Evolutionary conservation across 1,140 invertebrate genomes (phyloP).

Genomic region (Lutraria rhynchaena): DNA sequence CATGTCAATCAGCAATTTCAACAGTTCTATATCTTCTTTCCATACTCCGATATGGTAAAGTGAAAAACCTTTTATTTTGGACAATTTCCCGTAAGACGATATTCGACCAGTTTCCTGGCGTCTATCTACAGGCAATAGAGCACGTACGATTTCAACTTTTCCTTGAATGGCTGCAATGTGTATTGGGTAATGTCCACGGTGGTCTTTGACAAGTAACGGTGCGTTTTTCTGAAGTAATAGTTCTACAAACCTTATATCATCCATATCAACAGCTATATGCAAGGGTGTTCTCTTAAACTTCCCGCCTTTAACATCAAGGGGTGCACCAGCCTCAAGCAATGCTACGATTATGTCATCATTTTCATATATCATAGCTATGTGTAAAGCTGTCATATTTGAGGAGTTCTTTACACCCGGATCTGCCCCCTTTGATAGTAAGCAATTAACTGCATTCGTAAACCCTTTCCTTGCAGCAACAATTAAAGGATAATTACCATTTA

Average conservation of each 20-base stretch:
- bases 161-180: slow-evolving; percentile 43
- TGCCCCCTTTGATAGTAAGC: background rate
- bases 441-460: background rate
- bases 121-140: slow-evolving; percentile 9
- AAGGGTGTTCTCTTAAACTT: slow-evolving; percentile 36
- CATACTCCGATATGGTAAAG: slow-evolving; percentile 39
- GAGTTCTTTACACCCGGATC: slow-evolving; percentile 10
- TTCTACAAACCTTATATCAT: background rate
- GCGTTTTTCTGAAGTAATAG: background rate
- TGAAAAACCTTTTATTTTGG: slow-evolving; percentile 40
- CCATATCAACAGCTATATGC: slow-evolving; percentile 21
- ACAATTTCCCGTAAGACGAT: slow-evolving; percentile 21
- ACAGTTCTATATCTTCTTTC: slow-evolving; percentile 21
- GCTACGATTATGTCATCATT: background rate
- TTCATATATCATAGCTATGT: slow-evolving; percentile 25
- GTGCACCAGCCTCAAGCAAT: background rate
- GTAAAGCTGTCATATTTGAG: slow-evolving; percentile 8
- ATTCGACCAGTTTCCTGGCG: slow-evolving; percentile 12
- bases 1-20: slow-evolving; percentile 12
- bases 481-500: slow-evolving; percentile 12
- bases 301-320: background rate
- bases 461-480: slow-evolving; percentile 3
- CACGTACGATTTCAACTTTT: slow-evolving; percentile 3
- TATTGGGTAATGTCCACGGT: slow-evolving; percentile 47
- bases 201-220: slow-evolving; percentile 11